Percentiles rank a stretch among this genome's conserved stretches.
Evolutionary conservation across 2,888 invertebrate genomes (phyloP).

Genomic region (Troides oblongomaculatus): DNA sequence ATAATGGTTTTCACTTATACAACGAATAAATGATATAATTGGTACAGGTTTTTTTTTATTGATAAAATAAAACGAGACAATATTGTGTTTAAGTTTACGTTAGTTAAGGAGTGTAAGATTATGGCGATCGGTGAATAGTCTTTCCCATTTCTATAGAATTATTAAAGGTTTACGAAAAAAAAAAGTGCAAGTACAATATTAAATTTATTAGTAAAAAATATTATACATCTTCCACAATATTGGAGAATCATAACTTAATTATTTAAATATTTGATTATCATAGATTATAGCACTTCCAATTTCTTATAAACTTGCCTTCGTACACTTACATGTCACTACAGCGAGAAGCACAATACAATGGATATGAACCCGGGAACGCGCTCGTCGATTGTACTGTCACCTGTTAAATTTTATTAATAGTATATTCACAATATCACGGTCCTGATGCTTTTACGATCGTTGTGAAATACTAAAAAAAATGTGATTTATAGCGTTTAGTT

Average conservation of each 20-base stretch:
- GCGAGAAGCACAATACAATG: constrained; percentile 65
- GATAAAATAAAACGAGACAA: no score
- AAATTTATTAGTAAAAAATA: constrained; percentile 81
- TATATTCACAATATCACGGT: constrained; percentile 44
- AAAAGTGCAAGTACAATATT: constrained; percentile 71
- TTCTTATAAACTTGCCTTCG: constrained; percentile 65
- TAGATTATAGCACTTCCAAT: constrained; percentile 77
- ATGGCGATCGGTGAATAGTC: no score
- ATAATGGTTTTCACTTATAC: no score
- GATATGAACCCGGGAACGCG: neutral
- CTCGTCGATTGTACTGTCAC: neutral
- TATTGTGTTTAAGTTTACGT: no score
- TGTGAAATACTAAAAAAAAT: constrained; percentile 36
- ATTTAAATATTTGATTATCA: constrained; percentile 77
- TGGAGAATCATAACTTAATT: constrained; percentile 79
- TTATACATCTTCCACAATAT: constrained; percentile 81
- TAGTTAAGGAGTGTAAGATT: no score
- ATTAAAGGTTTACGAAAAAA: neutral
- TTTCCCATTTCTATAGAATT: no score
- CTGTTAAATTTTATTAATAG: constrained; percentile 35
- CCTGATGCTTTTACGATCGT: constrained; percentile 66
- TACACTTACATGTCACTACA: constrained; percentile 66
- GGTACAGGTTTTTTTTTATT: no score
- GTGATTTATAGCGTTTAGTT: constrained; percentile 31
- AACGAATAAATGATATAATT: no score